Conservation (phyloP, 2,113 vertebrate genomes). For the Parotia lawesii region DNA sequence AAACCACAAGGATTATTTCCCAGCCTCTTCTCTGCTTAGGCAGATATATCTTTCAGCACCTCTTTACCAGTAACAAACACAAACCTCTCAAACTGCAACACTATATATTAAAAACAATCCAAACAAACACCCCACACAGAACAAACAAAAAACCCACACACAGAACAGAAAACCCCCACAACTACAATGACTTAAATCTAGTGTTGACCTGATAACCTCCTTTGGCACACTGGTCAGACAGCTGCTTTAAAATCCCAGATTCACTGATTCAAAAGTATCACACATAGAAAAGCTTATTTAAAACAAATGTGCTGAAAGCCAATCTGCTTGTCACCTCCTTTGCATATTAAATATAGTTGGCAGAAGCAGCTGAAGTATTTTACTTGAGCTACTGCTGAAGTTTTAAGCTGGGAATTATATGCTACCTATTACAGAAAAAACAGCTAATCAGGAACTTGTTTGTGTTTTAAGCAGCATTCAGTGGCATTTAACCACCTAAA, state of each 20-base stretch:
- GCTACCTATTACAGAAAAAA: background rate
- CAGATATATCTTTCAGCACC: background rate
- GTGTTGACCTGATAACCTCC: background rate
- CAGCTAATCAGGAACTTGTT: background rate
- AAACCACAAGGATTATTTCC: background rate
- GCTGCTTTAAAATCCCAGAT: background rate
- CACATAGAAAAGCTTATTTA: background rate
- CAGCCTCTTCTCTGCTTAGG: background rate
- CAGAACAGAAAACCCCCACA: background rate
- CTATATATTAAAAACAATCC: background rate
- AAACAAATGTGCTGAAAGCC: background rate
- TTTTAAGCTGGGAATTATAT: background rate
- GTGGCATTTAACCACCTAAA: background rate
- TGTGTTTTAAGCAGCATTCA: background rate
- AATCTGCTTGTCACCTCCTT: background rate
- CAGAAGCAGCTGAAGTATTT: background rate
- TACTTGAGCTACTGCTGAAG: background rate
- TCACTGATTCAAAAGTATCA: background rate
- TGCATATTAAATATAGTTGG: background rate
- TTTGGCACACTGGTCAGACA: background rate
- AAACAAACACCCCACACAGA: background rate
- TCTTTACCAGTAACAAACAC: background rate
- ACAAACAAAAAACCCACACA: background rate
- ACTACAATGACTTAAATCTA: background rate
- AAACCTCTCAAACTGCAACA: background rate